These are phyloP conservation scores for Platysternon megacephalum DNA, from an alignment of 2,113 vertebrate species.

Conservation along the genomic window DNA sequence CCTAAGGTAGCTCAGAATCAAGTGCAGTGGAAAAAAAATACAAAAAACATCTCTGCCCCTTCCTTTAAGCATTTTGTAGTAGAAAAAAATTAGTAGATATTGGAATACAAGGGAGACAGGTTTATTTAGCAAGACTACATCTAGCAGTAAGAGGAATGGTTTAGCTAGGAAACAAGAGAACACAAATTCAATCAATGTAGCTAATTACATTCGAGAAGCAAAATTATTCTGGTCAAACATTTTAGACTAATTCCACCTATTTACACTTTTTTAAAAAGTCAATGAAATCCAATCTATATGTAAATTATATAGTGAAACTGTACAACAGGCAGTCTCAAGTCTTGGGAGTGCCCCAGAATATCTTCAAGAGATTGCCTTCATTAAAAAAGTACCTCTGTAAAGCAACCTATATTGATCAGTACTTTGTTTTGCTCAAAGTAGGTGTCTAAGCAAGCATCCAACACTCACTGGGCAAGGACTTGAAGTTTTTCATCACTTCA, in stretches of 20 bases:
- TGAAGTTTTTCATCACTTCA: not conserved
- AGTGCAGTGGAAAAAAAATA: not conserved
- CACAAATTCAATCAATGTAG: not conserved
- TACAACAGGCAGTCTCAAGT: not conserved
- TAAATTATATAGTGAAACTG: not conserved
- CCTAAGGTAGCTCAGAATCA: not conserved
- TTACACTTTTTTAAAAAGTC: not conserved
- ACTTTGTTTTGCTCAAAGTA: not conserved
- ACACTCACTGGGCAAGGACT: not conserved
- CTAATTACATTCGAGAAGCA: not conserved
- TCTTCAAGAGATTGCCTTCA: rapidly evolving
- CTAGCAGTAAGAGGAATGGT: not conserved
- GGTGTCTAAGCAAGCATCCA: not conserved
- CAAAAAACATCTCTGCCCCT: not conserved
- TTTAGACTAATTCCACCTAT: not conserved
- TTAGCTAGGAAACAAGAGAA: not conserved
- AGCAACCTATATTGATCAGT: not conserved
- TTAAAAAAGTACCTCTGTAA: not conserved
- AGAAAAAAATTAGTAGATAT: not conserved
- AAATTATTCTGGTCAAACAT: not conserved
- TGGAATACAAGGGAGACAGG: not conserved
- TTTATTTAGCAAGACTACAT: not conserved
- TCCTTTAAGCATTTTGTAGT: not conserved
- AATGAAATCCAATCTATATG: not conserved
- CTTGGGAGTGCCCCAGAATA: rapidly evolving